Percentiles rank a stretch among this genome's conserved stretches.
phyloP scores from a whole-genome alignment of 2,797 vertebrate species.

The Monodelphis domestica region DNA sequence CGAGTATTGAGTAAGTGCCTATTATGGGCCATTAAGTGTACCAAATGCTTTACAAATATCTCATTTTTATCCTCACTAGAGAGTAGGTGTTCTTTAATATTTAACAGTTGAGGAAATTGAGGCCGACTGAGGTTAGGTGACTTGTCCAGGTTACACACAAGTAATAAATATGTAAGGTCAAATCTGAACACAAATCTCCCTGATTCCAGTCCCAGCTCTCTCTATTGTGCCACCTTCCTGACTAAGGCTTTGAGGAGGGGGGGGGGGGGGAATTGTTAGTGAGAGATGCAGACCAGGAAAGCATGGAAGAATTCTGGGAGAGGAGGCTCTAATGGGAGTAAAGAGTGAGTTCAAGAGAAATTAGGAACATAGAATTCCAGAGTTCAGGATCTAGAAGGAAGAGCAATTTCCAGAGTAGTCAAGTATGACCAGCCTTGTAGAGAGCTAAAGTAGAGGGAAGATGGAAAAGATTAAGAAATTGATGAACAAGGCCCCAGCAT shows the following conservation, averaged over 20 bases:
- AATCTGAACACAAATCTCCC: neutral
- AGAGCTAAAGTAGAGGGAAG: neutral
- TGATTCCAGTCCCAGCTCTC: neutral
- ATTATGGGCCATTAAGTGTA: neutral
- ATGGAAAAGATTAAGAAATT: neutral
- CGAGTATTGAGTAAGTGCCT: neutral
- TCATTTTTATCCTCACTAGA: neutral
- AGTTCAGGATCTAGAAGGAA: neutral
- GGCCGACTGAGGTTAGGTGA: neutral
- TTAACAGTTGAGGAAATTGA: neutral
- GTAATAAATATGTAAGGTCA: neutral
- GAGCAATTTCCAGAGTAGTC: neutral
- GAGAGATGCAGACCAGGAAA: neutral
- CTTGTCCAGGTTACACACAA: neutral
- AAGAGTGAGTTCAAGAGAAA: neutral
- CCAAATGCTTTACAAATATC: neutral
- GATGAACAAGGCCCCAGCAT: neutral
- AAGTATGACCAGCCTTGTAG: neutral
- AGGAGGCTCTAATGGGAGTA: neutral
- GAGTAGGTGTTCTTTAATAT: neutral
- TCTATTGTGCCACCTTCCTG: neutral
- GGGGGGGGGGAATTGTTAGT: neutral
- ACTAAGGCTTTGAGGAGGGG: neutral
- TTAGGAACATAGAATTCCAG: neutral
- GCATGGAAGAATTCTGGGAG: neutral